Evolutionary conservation across 2,113 vertebrate species (phyloP).

Genomic region (Leptosomus discolor): DNA sequence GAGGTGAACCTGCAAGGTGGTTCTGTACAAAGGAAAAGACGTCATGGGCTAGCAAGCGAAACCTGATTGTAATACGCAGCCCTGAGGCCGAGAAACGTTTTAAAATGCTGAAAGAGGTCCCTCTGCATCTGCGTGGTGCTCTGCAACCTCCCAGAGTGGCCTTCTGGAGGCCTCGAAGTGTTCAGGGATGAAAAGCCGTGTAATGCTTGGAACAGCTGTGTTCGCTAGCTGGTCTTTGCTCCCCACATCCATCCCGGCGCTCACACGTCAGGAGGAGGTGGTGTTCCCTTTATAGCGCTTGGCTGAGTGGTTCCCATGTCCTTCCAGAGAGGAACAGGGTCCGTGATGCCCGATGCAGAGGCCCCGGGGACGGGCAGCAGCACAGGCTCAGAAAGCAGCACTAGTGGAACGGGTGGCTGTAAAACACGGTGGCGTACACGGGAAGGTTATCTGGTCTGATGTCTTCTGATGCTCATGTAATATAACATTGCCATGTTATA

Average conservation of each 20-base stretch:
- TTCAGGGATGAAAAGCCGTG: neutral
- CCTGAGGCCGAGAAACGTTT: neutral
- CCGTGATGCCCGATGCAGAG: neutral
- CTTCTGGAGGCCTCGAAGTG: neutral
- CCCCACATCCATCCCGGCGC: rapidly evolving
- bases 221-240: neutral
- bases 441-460: neutral
- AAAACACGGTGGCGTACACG: neutral
- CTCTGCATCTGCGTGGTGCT: neutral
- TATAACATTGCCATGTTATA: too few species aligned
- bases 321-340: neutral
- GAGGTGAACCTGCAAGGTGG: neutral
- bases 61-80: neutral
- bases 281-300: neutral
- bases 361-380: too few species aligned
- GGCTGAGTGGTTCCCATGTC: rapidly evolving
- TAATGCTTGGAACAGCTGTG: neutral
- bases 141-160: neutral
- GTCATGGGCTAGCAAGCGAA: neutral
- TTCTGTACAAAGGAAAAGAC: neutral
- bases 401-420: rapidly evolving
- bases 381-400: neutral
- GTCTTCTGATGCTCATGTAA: neutral
- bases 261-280: neutral
- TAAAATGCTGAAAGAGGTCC: neutral